Evolutionary conservation across 2,113 vertebrate genomes (phyloP), one percentile per base, ranked within the genome.

Genomic region (Empidonax alnorum): DNA sequence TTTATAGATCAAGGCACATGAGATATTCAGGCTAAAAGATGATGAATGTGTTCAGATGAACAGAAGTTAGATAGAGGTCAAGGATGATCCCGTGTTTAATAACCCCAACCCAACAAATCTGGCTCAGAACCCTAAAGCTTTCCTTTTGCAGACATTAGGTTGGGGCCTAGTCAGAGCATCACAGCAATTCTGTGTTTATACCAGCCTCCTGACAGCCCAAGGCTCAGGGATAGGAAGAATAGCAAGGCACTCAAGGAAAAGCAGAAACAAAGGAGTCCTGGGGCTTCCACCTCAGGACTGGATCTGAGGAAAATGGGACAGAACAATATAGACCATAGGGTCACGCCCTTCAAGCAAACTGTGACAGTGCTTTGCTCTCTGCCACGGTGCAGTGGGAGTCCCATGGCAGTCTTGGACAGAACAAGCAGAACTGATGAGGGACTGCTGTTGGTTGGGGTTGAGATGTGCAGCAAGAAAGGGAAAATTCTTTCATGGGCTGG

Each of bases 351-450:
- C 31, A n/a, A 35, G 37, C 35, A 80, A 82, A 53, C 27, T 24
- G 2, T 23, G 25, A 52, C 17, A 24, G 46, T 1, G 2, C 22
- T 93, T 76, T 49, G 55, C 22, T 23, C 15, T 69, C 67, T 66
- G n/a, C 24, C 16, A n/a, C 1, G 2, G 6, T 2, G 2, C 31
- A 75, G 24, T 4, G 8, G 24, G 14, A 61, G 31, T 52, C 31
- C 47, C 42, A 49, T 0, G 1, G 52, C 17, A 74, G 24, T 14
- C 35, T 33, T 14, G 2, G 42, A 35, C 31, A 63, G 42, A 63
- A 31, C 0, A 0, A n/a, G 41, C 33, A 91, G 37, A 61, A 44
- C n/a, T 37, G 14, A 73, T 1, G 3, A 76, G 10, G 13, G 24
- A 50, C 49, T 58, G 72, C 42, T 72, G 27, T 41, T 62, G 27